Evolutionary conservation across 2,113 vertebrate species (phyloP).

Genomic region (Neotoma lepida): DNA sequence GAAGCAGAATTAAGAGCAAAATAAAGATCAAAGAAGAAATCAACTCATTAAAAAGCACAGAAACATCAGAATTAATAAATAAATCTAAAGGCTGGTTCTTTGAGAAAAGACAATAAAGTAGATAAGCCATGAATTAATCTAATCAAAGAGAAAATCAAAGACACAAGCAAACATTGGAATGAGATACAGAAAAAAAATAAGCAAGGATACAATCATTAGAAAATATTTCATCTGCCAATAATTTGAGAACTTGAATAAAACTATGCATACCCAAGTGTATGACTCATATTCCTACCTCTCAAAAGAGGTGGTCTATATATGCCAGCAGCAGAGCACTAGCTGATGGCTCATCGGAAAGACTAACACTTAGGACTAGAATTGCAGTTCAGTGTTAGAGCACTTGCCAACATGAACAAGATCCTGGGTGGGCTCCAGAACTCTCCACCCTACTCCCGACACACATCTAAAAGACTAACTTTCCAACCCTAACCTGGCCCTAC

Average conservation of each 20-base stretch:
- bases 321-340: neutral
- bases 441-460: neutral
- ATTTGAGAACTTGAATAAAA: slow-evolving; percentile 34
- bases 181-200: neutral
- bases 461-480: neutral
- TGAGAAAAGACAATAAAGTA: slow-evolving; percentile 54
- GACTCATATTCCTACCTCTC: neutral
- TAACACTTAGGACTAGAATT: neutral
- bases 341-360: neutral
- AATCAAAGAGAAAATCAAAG: slow-evolving; percentile 30
- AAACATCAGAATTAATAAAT: slow-evolving; percentile 48
- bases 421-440: neutral
- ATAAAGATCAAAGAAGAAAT: slow-evolving; percentile 56
- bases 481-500: too few species aligned
- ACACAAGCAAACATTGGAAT: neutral
- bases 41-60: neutral
- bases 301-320: neutral
- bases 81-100: slow-evolving; percentile 25
- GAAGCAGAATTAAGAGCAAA: neutral
- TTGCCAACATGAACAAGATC: neutral
- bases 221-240: neutral
- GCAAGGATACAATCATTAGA: neutral
- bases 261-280: neutral
- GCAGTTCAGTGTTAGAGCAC: neutral
- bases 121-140: slow-evolving; percentile 37